Base-by-base conservation (phyloP, 2,888 invertebrate species). In the Platerodrilus igneus region DNA sequence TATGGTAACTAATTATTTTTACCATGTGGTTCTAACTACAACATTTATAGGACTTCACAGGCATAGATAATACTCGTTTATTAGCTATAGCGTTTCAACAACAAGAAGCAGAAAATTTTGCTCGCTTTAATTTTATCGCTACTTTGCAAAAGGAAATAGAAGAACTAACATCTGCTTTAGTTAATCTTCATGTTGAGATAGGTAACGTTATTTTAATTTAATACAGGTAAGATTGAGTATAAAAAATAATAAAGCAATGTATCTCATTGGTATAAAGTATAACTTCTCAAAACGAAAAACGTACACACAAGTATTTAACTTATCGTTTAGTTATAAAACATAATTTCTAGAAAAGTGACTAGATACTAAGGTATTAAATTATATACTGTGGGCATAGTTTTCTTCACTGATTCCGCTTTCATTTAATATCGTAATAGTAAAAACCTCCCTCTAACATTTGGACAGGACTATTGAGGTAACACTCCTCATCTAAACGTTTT, bases 81-180 rank as follows among this genome's bases (percentile, higher is more conserved):
- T 66, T 91, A 26, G 79, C 83, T 5, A 75, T 75, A 2, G 79
- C 84, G 61, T 93, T 88, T 66, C 76, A 82, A n/a, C 78, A 84
- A 18, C 81, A 86, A 43, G 93, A 93, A 60, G 89, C 89, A 53
- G 87, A 88, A 63, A 94, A 93, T 70, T 93, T 92, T 64, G 89
- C 92, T 0, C 74, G 90, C 1, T 94, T 93, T 63, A 89, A 84
- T 67, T 92, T 89, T 60, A 86, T 93, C 21, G 92, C 90, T 62
- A 89, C 91, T 60, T 74, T 93, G 40, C 91, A 92, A 64, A 83
- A 80, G 23, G 87, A 90, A 64, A 73, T 89, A 39, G 88, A 89
- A 63, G 73, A 77, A 23, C 62, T 88, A 2, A 81, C 81, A 50
- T 81, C 83, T 49, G 77, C 76, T 34, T 81, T 87, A 0, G 75